Conservation (phyloP, 2,888 invertebrate genomes). For the Acronicta leporina region DNA sequence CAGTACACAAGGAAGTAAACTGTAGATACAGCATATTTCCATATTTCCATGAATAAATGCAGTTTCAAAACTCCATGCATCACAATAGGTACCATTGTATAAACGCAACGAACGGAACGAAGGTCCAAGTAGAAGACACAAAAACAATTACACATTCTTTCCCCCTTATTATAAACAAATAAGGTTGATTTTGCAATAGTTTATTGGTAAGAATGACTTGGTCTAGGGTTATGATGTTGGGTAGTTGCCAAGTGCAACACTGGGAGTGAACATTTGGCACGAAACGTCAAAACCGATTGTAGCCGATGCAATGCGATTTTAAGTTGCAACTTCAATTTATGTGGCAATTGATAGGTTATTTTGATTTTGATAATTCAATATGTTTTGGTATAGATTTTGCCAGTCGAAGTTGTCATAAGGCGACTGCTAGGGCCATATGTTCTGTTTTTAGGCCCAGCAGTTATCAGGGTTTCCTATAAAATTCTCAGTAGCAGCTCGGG, state of each 20-base stretch:
- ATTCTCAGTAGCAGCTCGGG: no score
- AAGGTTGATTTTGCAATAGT: constrained; percentile 54
- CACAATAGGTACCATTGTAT: constrained; percentile 33
- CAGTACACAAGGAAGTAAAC: neutral
- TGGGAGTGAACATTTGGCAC: constrained; percentile 71
- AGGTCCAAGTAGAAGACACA: constrained; percentile 24
- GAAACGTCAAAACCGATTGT: constrained; percentile 63
- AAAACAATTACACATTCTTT: neutral
- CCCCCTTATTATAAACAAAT: constrained; percentile 2
- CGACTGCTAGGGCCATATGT: no score
- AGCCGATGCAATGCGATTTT: constrained; percentile 45
- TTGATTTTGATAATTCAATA: no score
- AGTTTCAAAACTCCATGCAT: constrained; percentile 24
- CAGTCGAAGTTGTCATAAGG: no score
- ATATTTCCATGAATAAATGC: constrained; percentile 23
- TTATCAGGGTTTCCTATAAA: no score
- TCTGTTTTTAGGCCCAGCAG: no score
- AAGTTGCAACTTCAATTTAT: constrained; percentile 47
- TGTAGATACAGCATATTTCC: constrained; percentile 5
- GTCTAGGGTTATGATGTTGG: constrained; percentile 54
- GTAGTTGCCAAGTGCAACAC: constrained; percentile 58
- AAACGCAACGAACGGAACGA: constrained; percentile 21
- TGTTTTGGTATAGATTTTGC: no score
- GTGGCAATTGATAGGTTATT: constrained; percentile 13
- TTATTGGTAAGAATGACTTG: constrained; percentile 23